phyloP scores from a whole-genome alignment of 1,140 invertebrate species.

The Halyomorpha halys region DNA sequence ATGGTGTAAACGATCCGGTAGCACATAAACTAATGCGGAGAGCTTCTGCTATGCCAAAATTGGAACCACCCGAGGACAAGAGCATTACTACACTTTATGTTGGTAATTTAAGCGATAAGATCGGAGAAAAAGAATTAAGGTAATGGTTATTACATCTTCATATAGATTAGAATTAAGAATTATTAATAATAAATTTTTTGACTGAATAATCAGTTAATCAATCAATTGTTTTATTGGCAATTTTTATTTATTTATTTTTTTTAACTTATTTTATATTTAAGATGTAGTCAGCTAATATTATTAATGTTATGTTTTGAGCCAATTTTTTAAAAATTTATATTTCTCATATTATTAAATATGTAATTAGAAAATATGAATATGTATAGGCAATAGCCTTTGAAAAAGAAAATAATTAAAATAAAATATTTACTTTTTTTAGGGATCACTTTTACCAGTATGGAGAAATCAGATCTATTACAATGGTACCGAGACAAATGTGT shows the following conservation, averaged over 20 bases:
- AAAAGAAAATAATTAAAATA: too few species aligned
- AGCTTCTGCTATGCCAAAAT: slow-evolving; percentile 84
- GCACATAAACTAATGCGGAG: slow-evolving; percentile 93
- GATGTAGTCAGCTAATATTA: too few species aligned
- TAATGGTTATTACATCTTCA: slow-evolving; percentile 31
- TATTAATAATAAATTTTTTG: too few species aligned
- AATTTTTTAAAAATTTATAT: not conserved
- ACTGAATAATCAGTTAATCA: too few species aligned
- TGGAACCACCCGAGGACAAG: slow-evolving; percentile 91
- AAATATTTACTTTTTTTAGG: slow-evolving; percentile 36
- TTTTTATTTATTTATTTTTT: too few species aligned
- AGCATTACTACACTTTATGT: slow-evolving; percentile 94
- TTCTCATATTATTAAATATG: not conserved
- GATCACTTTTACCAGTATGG: slow-evolving; percentile 98
- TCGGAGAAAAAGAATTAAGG: slow-evolving; percentile 83
- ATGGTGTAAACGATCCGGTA: slow-evolving; percentile 97
- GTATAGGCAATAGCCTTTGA: too few species aligned
- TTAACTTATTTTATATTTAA: too few species aligned
- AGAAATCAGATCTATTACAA: slow-evolving; percentile 88
- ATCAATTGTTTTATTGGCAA: too few species aligned
- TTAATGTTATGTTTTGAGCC: not conserved
- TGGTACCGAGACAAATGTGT: slow-evolving; percentile 89
- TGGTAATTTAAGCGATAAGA: slow-evolving; percentile 79
- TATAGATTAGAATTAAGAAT: too few species aligned
- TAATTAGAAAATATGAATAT: too few species aligned